These are phyloP conservation scores for Tetheella fluctuosa DNA, from an alignment of 2,888 invertebrate genomes.

Conservation along the genomic window DNA sequence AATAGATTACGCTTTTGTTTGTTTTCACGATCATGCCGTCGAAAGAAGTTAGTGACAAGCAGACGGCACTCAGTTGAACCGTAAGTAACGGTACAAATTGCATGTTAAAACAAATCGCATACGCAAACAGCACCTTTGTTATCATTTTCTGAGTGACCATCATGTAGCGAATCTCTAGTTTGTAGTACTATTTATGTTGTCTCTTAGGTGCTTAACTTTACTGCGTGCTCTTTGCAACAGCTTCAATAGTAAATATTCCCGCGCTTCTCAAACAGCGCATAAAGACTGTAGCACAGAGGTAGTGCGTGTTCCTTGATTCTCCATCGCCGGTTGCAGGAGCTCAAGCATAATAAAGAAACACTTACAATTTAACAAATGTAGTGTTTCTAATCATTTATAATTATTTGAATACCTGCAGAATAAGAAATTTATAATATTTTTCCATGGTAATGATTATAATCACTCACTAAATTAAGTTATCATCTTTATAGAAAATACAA, in stretches of 20 bases:
- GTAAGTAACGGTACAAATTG: conserved; percentile 71
- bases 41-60: conserved; percentile 67
- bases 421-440: neutral
- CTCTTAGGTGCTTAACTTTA: neutral
- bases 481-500: neutral
- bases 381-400: neutral
- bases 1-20: conserved; percentile 57
- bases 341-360: too few species aligned
- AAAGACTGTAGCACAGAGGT: neutral
- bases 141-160: conserved; percentile 71
- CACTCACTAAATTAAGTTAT: neutral
- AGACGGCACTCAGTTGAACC: conserved; percentile 59
- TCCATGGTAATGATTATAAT: neutral
- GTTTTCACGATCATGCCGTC: conserved; percentile 60
- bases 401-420: neutral
- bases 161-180: conserved; percentile 22
- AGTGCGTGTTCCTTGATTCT: neutral
- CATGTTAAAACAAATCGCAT: conserved; percentile 47
- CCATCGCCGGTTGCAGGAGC: neutral
- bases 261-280: neutral
- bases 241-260: neutral
- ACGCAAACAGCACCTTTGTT: conserved; percentile 58
- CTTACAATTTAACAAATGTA: neutral
- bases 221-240: conserved; percentile 4
- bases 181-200: conserved; percentile 20